Percentiles rank a stretch among this genome's conserved stretches.
Conservation (phyloP, 2,888 invertebrate species). For the Lamproptera curius region DNA sequence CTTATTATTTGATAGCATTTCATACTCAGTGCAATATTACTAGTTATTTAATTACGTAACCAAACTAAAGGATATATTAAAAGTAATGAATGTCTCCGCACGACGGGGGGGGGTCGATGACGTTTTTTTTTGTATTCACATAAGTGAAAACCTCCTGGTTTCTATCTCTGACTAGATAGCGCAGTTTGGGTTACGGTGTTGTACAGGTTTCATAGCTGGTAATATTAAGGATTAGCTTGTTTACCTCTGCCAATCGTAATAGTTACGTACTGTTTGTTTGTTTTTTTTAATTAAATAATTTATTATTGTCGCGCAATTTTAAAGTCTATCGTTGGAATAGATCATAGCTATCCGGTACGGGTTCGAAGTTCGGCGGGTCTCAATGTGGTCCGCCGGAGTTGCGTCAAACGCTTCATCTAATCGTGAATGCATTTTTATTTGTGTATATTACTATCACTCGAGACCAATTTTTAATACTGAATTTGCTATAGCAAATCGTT, state of each 20-base stretch:
- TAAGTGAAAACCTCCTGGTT: slow-evolving; percentile 64
- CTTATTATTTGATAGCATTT: slow-evolving; percentile 78
- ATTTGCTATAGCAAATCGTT: slow-evolving; percentile 72
- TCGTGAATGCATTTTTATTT: slow-evolving; percentile 60
- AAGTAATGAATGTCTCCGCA: slow-evolving; percentile 71
- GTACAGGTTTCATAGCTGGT: slow-evolving; percentile 78
- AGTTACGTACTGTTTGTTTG: slow-evolving; percentile 40
- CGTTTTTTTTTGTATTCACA: slow-evolving; percentile 68
- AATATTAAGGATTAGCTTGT: slow-evolving; percentile 75
- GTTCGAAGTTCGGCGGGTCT: slow-evolving; percentile 36
- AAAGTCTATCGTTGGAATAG: slow-evolving; percentile 71
- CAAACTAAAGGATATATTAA: slow-evolving; percentile 79
- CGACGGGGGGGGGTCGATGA: slow-evolving; percentile 71
- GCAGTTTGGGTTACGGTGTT: slow-evolving; percentile 75
- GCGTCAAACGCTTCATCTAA: slow-evolving; percentile 58
- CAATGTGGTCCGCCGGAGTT: slow-evolving; percentile 23
- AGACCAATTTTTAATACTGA: slow-evolving; percentile 74
- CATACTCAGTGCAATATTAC: slow-evolving; percentile 80
- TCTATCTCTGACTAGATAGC: slow-evolving; percentile 62
- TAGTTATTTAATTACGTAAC: slow-evolving; percentile 80
- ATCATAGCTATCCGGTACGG: slow-evolving; percentile 74
- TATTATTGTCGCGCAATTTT: slow-evolving; percentile 76
- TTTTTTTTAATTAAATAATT: slow-evolving; percentile 69
- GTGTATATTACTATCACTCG: slow-evolving; percentile 62
- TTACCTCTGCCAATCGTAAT: slow-evolving; percentile 78